A percentile compares a stretch with the other conserved stretches of the same genome.
Conservation (phyloP, 2,888 invertebrate species). For the Patella pellucida region DNA sequence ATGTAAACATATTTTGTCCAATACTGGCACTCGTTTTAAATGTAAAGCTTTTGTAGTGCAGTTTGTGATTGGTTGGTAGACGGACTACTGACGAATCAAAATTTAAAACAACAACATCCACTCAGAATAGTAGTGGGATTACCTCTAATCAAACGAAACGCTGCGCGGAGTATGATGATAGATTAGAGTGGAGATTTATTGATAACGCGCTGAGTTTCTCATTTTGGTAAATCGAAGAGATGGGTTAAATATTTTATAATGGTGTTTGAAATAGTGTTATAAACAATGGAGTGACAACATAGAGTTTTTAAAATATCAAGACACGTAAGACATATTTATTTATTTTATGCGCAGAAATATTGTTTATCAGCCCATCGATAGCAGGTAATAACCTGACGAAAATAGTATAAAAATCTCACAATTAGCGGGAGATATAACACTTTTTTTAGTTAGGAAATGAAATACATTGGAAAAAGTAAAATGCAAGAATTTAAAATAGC, state of each 20-base stretch:
- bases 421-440: background rate
- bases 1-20: too few relatives aligned
- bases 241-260: constrained; percentile 5
- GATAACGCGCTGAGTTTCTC: background rate
- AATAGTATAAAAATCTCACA: background rate
- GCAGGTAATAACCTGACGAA: too few relatives aligned
- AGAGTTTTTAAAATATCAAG: background rate
- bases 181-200: background rate
- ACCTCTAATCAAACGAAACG: too few relatives aligned
- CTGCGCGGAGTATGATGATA: too few relatives aligned
- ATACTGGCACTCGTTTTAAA: too few relatives aligned
- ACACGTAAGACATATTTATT: background rate
- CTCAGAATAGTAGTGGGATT: too few relatives aligned
- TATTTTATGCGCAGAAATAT: background rate
- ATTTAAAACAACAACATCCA: too few relatives aligned
- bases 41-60: too few relatives aligned
- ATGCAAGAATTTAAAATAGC: background rate
- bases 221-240: background rate
- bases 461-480: too few relatives aligned
- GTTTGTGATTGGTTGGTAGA: too few relatives aligned
- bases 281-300: background rate
- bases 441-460: background rate
- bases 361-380: background rate
- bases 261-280: background rate
- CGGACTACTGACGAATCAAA: too few relatives aligned